Conservation (phyloP, 2,797 vertebrate genomes). For the Orientallactaga sibirica region DNA sequence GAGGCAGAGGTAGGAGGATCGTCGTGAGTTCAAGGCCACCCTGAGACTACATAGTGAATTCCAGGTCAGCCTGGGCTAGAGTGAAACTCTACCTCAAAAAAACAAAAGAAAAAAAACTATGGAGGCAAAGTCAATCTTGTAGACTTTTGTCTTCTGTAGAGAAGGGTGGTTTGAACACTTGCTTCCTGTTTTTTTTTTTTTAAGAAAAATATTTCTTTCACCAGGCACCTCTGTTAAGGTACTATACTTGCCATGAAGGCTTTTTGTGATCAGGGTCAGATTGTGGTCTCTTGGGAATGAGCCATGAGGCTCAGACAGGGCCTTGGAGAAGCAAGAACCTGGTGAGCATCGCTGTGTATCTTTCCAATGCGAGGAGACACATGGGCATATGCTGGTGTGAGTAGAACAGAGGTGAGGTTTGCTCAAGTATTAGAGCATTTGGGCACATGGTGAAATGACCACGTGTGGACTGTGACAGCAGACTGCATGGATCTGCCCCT, state of each 20-base stretch:
- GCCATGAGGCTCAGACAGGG: neutral
- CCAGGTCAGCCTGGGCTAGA: too few species aligned
- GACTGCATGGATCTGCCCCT: neutral
- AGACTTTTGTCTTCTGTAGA: slow-evolving; percentile 28
- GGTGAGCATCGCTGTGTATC: neutral
- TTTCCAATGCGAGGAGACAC: neutral
- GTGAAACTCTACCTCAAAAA: too few species aligned
- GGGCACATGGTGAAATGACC: neutral
- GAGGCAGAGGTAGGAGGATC: too few species aligned
- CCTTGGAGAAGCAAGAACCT: neutral
- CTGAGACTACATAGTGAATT: too few species aligned
- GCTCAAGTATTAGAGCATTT: neutral
- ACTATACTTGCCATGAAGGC: neutral
- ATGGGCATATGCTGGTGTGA: neutral
- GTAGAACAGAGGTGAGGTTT: neutral
- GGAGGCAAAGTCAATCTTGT: neutral
- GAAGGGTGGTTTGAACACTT: neutral
- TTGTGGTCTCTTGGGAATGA: neutral
- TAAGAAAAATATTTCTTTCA: slow-evolving; percentile 1
- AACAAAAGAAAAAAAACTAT: neutral
- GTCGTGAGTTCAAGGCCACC: too few species aligned
- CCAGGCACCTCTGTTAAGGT: neutral
- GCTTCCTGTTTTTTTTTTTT: neutral
- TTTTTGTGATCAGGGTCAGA: neutral
- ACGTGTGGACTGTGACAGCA: neutral